Base-by-base conservation (phyloP, 2,113 vertebrate species). In the Laterallus jamaicensis region DNA sequence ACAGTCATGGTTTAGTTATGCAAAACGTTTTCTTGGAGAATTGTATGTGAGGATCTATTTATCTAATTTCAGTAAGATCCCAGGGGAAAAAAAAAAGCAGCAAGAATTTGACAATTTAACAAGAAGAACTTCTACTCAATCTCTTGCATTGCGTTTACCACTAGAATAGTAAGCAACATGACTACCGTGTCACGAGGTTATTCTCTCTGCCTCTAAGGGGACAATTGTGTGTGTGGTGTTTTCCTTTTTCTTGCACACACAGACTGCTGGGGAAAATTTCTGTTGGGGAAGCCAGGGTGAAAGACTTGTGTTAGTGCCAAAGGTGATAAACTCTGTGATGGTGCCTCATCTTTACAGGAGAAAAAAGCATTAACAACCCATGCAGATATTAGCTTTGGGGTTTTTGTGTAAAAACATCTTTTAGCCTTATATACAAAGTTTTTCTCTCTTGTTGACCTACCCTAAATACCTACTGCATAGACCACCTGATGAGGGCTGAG, bases 151-250 rank as follows among this genome's bases (percentile, higher is more conserved):
- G 26, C 4, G 0, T 55, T 58, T 59, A 71, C 42, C 26, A 24
- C 21, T 67, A 5, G 4, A 37, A 32, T 10, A 59, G 17, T 39
- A 77, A 82, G 25, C 15, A 44, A 63, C 22, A 7, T 3, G 6
- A 20, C 37, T 77, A 67, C 56, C 4, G 0, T 26, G 28, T 82
- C 47, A 79, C 29, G 22, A 0, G 0, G 31, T 76, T 52, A 6
- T 59, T 42, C 40, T 71, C 74, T 62, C 50, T 75, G 74, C 68
- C 32, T 62, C 55, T 42, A 49, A 29, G 20, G 35, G 10, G 6
- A 67, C 4, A 70, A 17, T 5, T 20, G 7, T 3, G 11, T 66
- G 31, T 66, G 31, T 15, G 7, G 21, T 24, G 31, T 17, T 88
- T 64, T 77, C 11, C 15, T 26, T 85, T 77, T 82, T 44, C 40